These are phyloP conservation scores for Macroglossus sobrinus DNA, from an alignment of 2,113 vertebrate species.

Conservation along the genomic window DNA sequence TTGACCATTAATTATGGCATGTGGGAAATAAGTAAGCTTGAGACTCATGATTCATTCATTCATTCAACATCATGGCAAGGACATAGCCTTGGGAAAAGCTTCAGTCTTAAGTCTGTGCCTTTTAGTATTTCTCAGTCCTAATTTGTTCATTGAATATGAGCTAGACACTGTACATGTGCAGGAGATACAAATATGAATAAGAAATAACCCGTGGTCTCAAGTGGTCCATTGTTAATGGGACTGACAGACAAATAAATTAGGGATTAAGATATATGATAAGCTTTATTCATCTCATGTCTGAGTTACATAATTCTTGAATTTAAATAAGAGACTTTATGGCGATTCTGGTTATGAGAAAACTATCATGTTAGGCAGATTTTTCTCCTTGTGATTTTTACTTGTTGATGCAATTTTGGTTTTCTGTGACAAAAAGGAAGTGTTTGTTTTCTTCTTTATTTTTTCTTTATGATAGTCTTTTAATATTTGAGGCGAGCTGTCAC, in stretches of 20 bases:
- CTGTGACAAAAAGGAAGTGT: background rate
- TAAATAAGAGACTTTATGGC: background rate
- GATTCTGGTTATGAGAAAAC: background rate
- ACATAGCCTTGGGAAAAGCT: background rate
- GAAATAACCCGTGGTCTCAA: background rate
- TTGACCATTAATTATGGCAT: background rate
- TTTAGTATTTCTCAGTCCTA: background rate
- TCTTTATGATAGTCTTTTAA: background rate
- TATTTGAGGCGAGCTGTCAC: background rate
- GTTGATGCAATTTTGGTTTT: background rate
- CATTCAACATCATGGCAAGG: background rate
- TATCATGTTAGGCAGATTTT: background rate
- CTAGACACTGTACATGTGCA: background rate
- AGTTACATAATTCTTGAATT: background rate
- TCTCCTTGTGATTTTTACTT: background rate
- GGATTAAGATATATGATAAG: background rate
- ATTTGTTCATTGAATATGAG: background rate
- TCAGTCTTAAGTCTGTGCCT: background rate
- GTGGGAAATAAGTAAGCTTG: background rate
- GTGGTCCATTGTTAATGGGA: background rate
- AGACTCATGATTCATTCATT: slow-evolving; percentile 27
- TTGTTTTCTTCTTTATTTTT: background rate
- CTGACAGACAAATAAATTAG: background rate
- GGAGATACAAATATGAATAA: background rate
- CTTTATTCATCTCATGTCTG: background rate